These are phyloP conservation scores for Macheiramphus alcinus DNA, from an alignment of 2,113 vertebrate species.

Conservation along the genomic window DNA sequence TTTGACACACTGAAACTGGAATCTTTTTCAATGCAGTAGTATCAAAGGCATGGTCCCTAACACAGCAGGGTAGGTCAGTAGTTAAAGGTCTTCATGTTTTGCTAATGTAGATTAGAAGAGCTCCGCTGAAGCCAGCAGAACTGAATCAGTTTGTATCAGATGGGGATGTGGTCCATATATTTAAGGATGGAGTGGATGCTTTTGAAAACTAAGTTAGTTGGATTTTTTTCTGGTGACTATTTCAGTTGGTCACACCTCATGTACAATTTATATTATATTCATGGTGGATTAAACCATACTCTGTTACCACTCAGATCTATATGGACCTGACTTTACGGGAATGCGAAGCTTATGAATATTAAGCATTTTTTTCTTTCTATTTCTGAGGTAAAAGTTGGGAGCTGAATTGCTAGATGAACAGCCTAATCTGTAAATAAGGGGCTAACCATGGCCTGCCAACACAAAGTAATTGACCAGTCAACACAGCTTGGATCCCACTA, in stretches of 20 bases:
- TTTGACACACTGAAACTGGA: background rate
- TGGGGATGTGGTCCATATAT: background rate
- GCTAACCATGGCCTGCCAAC: background rate
- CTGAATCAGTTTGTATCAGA: background rate
- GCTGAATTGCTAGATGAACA: background rate
- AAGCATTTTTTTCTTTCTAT: background rate
- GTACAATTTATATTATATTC: background rate
- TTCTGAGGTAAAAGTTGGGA: background rate
- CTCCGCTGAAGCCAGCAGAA: background rate
- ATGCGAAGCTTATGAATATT: background rate
- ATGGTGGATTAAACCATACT: background rate
- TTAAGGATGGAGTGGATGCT: background rate
- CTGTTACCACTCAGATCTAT: background rate
- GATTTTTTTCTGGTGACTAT: background rate
- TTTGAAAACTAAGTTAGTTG: background rate
- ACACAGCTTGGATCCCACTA: background rate
- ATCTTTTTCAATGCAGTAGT: background rate
- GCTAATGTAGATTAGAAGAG: background rate
- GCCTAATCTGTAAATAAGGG: background rate
- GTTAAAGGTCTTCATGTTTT: background rate
- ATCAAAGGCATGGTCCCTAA: background rate
- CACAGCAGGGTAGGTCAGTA: background rate
- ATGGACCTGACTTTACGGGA: background rate
- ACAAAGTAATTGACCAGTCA: background rate
- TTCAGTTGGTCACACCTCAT: background rate